A percentile compares a stretch with the other conserved stretches of the same genome.
Evolutionary conservation across 35 echinoderm and acorn worm genomes (phyloP).

Genomic region (Apostichopus japonicus): DNA sequence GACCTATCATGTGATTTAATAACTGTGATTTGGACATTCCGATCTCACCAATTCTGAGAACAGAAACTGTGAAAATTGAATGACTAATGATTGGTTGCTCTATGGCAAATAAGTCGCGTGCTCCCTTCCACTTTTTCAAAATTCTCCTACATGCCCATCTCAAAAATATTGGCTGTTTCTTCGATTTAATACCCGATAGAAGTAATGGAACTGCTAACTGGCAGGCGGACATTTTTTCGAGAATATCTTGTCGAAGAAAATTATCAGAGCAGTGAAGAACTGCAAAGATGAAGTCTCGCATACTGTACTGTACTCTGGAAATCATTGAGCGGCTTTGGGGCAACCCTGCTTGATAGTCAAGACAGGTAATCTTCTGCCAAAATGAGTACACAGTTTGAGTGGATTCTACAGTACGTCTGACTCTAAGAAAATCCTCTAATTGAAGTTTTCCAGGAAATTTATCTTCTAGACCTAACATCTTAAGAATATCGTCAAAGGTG

Average conservation of each 20-base stretch:
- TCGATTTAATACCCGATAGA: not conserved
- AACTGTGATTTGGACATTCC: not conserved
- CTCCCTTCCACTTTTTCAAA: not conserved
- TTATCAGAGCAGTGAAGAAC: conserved; percentile 3
- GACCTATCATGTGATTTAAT: not conserved
- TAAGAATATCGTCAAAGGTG: not conserved
- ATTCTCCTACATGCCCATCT: not conserved
- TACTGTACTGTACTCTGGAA: not conserved
- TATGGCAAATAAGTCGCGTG: not conserved
- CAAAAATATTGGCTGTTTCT: not conserved
- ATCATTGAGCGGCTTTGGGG: too few species aligned
- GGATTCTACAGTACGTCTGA: not conserved
- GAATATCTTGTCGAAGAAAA: conserved; percentile 27
- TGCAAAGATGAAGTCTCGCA: not conserved
- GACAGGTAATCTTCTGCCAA: not conserved
- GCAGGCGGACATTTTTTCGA: not conserved
- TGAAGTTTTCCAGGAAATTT: conserved; percentile 1
- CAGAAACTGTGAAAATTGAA: not conserved
- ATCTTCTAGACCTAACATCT: not conserved
- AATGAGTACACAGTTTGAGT: too few species aligned
- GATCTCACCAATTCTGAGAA: not conserved
- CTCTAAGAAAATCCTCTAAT: not conserved
- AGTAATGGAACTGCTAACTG: not conserved
- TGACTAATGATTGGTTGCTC: not conserved
- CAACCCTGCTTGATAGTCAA: conserved; percentile 12